A percentile compares a stretch with the other conserved stretches of the same genome.
Conservation (phyloP, 1,140 invertebrate species). For the Orussus abietinus region DNA sequence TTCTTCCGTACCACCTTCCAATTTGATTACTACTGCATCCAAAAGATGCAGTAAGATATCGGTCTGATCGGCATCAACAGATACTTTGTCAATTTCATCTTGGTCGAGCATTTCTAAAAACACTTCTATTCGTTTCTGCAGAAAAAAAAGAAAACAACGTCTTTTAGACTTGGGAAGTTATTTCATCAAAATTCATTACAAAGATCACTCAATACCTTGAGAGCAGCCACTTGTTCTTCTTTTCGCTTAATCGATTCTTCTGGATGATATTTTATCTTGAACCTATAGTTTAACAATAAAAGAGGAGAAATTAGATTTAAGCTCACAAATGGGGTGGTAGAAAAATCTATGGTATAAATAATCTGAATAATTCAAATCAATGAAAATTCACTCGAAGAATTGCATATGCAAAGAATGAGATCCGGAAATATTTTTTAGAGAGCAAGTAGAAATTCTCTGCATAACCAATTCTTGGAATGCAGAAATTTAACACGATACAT, state of each 20-base stretch:
- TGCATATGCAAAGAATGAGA: too few relatives aligned
- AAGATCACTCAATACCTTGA: slow-evolving; percentile 68
- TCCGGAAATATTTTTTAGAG: too few relatives aligned
- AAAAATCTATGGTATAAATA: too few relatives aligned
- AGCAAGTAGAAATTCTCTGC: too few relatives aligned
- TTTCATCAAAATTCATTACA: slow-evolving; percentile 15
- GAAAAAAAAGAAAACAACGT: slow-evolving; percentile 30
- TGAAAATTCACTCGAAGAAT: too few relatives aligned
- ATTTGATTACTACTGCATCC: slow-evolving; percentile 93
- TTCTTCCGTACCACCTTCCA: slow-evolving; percentile 95
- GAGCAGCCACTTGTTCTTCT: slow-evolving; percentile 76
- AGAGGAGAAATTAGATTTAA: slow-evolving; percentile 24
- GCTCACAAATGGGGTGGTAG: too few relatives aligned
- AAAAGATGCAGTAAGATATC: slow-evolving; percentile 84
- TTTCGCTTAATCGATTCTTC: slow-evolving; percentile 90
- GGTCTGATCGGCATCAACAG: slow-evolving; percentile 83
- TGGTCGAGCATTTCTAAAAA: slow-evolving; percentile 82
- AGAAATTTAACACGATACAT: too few relatives aligned
- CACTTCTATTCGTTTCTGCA: slow-evolving; percentile 82
- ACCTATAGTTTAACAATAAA: slow-evolving; percentile 66
- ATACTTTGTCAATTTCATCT: slow-evolving; percentile 71
- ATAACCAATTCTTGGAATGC: too few relatives aligned
- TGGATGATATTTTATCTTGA: slow-evolving; percentile 98
- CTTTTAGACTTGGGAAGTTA: background rate
- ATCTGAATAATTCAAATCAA: too few relatives aligned